Base-by-base conservation (phyloP, 2,797 vertebrate genomes). In the Sebastes steindachneri region DNA sequence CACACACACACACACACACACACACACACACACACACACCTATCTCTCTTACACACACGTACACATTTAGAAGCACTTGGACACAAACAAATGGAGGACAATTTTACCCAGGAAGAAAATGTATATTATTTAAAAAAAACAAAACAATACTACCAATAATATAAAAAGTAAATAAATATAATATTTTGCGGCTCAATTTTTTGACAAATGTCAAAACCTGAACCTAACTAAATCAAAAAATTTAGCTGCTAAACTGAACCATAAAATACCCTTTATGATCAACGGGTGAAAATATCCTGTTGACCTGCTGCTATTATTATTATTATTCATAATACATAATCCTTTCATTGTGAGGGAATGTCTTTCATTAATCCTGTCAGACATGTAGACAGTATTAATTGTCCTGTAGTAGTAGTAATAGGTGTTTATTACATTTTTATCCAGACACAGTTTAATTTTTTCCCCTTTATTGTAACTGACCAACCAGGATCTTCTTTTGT, bases 271-370 rank as follows among this genome's bases (percentile, higher is more conserved):
- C 12, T 41, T 41, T 41, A 41, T 1, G 12, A 14, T 41, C 37
- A 41, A 1, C 12, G 0, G 2, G 37, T 41, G 5, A 41, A 41
- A 41, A 0, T 0, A 26, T 26, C 54, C 23, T 57, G 55, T 28
- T 58, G 55, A 58, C 55, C 55, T 28, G 55, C 55, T 26, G 25
- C 25, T 4, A 2, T 26, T 26, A 8, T 8, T 58, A 28, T 58
- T 58, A 28, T 17, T 45, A 45, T 45, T 45, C 14, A 15, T 45
- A 45, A 15, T 45, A 45, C 25, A 58, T 28, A 58, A 28, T 58
- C 25, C 41, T 28, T 28, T 58, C 55, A 28, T 28, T 17, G 26
- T 28, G 57, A 58, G 57, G 14, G 26, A 28, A 26, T 57, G 57
- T 58, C 26, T 58, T 9, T 58, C 14, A 26, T 17, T 28, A 17